These are phyloP conservation scores for Nothocercus julius DNA, from an alignment of 2,113 vertebrate species.

Conservation along the genomic window DNA sequence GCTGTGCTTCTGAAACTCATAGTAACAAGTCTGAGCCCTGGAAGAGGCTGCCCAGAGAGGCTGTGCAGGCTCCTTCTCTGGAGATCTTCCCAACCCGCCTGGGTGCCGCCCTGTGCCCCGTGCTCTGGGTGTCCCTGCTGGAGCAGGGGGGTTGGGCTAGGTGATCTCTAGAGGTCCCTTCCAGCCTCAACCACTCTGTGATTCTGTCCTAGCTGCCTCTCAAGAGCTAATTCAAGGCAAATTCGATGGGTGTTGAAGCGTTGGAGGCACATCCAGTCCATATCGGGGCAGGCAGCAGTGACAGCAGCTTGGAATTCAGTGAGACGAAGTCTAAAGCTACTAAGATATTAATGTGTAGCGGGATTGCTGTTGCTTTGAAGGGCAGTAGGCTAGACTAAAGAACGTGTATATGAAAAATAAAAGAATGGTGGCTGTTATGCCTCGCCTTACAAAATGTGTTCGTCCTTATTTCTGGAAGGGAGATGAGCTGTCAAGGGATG, in stretches of 20 bases:
- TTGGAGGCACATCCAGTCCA: not conserved
- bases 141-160: no score
- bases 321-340: not conserved
- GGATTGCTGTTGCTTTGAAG: not conserved
- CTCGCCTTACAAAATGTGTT: not conserved
- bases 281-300: not conserved
- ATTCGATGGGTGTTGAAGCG: not conserved
- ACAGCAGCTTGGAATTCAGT: not conserved
- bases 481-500: not conserved
- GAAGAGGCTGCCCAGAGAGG: no score
- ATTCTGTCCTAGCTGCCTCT: not conserved
- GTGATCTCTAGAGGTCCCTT: no score
- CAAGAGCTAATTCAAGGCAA: not conserved
- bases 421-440: not conserved
- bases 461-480: not conserved
- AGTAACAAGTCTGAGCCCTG: not conserved
- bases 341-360: not conserved
- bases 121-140: no score
- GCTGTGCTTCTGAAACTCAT: not conserved
- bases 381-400: not conserved
- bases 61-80: no score
- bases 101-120: no score
- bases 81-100: no score
- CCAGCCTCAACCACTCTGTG: no score
- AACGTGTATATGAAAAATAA: not conserved